Evolutionary conservation across 2,888 invertebrate genomes (phyloP).

Genomic region (Oxystoma pomonae): DNA sequence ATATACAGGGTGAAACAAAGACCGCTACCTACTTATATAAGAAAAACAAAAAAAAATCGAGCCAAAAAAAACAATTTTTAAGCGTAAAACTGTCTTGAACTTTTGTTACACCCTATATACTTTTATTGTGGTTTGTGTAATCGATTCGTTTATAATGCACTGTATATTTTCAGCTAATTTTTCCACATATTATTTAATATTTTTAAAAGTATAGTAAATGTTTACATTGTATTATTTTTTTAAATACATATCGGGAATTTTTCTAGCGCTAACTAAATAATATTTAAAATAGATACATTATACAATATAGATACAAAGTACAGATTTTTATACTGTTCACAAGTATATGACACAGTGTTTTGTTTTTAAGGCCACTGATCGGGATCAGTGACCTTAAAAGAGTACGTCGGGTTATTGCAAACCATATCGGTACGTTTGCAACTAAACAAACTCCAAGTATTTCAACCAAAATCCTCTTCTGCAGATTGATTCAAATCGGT

Average conservation of each 20-base stretch:
- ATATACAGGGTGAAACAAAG: not conserved
- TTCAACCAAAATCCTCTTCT: too few relatives aligned
- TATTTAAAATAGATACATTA: not conserved
- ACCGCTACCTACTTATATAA: too few relatives aligned
- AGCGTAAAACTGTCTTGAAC: too few relatives aligned
- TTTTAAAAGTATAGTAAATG: constrained; percentile 3
- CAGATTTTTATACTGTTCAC: not conserved
- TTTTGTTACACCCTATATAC: not conserved
- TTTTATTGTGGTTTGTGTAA: not conserved
- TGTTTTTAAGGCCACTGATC: too few relatives aligned
- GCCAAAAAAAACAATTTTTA: not conserved
- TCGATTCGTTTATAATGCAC: not conserved
- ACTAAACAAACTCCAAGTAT: too few relatives aligned
- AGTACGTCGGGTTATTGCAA: too few relatives aligned
- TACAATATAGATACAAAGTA: constrained; percentile 3
- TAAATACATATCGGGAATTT: not conserved
- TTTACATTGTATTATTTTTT: not conserved
- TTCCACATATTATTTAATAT: not conserved
- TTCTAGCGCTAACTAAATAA: not conserved
- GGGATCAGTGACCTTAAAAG: too few relatives aligned
- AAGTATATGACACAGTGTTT: not conserved
- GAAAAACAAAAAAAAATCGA: not conserved
- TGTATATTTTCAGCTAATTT: not conserved
- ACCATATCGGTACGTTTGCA: too few relatives aligned
- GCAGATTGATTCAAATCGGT: too few relatives aligned